Base-by-base conservation (phyloP, 2,113 vertebrate species). In the Bubo blakistoni region DNA sequence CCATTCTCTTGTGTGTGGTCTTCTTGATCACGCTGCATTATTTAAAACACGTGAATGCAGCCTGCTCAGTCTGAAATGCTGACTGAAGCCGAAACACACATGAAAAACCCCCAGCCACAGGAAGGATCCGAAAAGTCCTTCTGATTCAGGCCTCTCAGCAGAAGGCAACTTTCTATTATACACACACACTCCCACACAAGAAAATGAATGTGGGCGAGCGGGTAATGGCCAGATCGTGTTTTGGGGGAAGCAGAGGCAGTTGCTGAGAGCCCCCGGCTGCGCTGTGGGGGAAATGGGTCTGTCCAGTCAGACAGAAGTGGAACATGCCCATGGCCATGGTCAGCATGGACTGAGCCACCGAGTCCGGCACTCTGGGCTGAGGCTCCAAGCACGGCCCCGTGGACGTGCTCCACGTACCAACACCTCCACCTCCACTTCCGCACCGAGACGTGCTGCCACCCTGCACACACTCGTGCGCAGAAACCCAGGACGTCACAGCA, bases 351-450 rank as follows among this genome's bases (percentile, higher is more conserved):
- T 29, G 46, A 34, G 81, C 58, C n/a, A 4, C 29, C 1, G 2
- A 19, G n/a, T 3, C 27, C 4, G 1, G 34, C 40, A 3, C 29
- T 21, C 7, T 1, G 46, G 74, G 59, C 32, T 79, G 81, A 18
- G 27, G 11, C 27, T 34, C 44, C 1, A 0, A 9, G 32, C 16
- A 1, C 0, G 22, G 66, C 36, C n/a, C 27, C 15, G 0, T 5
- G 69, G 57, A 49, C 4, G 1, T 4, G 58, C 46, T 65, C 46
- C 2, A 0, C 2, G 47, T 73, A 9, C 44, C 44, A 38, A 30
- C 51, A 10, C 61, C 40, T 25, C 32, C 22, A 17, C 30, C 62
- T 51, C 32, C 22, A 17, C 30, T 57, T 51, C 67, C 22, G 11
- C 46, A 16, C 77, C 26, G 4, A 36, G 63, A 34, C 3, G 7